A percentile compares a stretch with the other conserved stretches of the same genome.
phyloP scores from a whole-genome alignment of 2,888 invertebrate species.

The Anorthoa munda region DNA sequence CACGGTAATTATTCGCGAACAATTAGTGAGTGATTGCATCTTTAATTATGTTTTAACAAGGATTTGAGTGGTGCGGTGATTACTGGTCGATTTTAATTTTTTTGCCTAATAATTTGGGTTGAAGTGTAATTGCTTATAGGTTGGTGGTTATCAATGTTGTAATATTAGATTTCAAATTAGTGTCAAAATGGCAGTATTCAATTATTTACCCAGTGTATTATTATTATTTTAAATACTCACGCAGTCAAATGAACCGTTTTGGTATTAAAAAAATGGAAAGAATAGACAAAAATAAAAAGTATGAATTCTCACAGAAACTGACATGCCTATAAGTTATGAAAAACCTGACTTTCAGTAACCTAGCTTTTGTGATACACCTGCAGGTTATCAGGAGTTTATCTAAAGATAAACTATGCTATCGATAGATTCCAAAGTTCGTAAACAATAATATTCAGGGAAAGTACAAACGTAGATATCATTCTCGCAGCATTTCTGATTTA shows the following conservation, averaged over 20 bases:
- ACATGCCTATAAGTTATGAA: no score
- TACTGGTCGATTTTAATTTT: neutral
- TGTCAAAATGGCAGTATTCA: neutral
- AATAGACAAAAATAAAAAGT: no score
- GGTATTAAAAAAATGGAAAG: no score
- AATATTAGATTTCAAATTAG: neutral
- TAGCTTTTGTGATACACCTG: no score
- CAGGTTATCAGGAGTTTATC: no score
- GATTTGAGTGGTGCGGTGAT: conserved; percentile 14
- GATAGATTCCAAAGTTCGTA: neutral
- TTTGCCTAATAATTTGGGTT: neutral
- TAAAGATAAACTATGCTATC: no score
- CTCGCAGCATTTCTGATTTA: conserved; percentile 31
- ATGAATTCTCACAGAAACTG: no score
- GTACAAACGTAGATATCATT: neutral
- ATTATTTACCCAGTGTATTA: no score
- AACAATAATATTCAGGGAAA: neutral
- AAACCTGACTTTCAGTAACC: no score
- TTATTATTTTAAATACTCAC: no score
- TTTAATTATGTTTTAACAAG: conserved; percentile 51
- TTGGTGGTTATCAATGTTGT: neutral
- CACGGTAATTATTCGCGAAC: conserved; percentile 34
- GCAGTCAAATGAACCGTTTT: no score
- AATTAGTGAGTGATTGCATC: conserved; percentile 47
- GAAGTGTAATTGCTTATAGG: neutral